Conservation (phyloP, 2,113 vertebrate species). For the Eurypyga helias region DNA sequence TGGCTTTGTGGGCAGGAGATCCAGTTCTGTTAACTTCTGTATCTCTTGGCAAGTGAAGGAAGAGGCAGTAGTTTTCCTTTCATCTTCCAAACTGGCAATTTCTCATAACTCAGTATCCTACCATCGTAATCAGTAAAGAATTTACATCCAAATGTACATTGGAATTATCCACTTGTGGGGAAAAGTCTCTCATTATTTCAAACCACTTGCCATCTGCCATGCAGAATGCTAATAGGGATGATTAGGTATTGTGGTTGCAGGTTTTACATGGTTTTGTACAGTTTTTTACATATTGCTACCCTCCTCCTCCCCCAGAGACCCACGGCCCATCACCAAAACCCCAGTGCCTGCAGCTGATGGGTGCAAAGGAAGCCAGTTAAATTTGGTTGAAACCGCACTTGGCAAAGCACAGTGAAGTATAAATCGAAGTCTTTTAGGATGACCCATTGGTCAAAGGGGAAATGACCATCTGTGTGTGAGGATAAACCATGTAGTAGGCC, state of each 20-base stretch:
- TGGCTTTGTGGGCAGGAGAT: conserved; percentile 49
- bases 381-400: not conserved
- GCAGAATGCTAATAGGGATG: conserved; percentile 6
- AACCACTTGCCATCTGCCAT: conserved; percentile 44
- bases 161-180: conserved; percentile 40
- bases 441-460: not conserved
- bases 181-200: conserved; percentile 30
- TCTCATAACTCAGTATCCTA: conserved; percentile 21
- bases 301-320: not conserved
- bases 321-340: not conserved
- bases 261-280: not conserved
- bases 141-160: conserved; percentile 40
- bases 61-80: conserved; percentile 51
- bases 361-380: not conserved
- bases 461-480: not conserved
- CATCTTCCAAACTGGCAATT: conserved; percentile 39
- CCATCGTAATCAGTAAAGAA: conserved; percentile 17
- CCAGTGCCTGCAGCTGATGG: not conserved
- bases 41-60: conserved; percentile 32
- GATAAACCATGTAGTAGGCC: not conserved
- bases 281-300: not conserved
- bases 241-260: not conserved
- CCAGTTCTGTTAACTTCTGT: conserved; percentile 44
- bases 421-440: not conserved
- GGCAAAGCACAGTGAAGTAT: not conserved